Conservation (phyloP, 1,140 invertebrate species). For the Drosophila ohnishii region DNA sequence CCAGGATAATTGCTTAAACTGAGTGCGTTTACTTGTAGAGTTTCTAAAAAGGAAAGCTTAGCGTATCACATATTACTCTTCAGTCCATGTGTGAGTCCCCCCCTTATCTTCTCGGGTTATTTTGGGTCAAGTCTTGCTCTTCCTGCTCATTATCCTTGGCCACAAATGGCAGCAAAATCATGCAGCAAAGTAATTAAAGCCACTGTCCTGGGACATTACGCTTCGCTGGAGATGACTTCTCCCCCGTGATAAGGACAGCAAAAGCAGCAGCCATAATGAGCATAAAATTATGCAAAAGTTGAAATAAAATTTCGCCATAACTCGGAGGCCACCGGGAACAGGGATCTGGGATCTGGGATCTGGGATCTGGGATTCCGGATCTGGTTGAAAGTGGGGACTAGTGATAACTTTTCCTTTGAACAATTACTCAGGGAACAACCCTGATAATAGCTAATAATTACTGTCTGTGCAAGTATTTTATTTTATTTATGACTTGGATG, state of each 20-base stretch:
- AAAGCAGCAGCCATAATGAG: slow-evolving; percentile 58
- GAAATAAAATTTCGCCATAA: slow-evolving; percentile 73
- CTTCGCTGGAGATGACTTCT: slow-evolving; percentile 46
- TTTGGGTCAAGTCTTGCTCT: slow-evolving; percentile 15
- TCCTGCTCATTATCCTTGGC: slow-evolving; percentile 59
- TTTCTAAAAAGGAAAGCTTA: background rate
- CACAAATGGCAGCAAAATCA: slow-evolving; percentile 76
- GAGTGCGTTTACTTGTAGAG: background rate
- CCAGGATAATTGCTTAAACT: slow-evolving; percentile 1
- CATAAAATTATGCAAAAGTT: slow-evolving; percentile 80
- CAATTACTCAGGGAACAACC: slow-evolving; percentile 4
- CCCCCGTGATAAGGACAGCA: slow-evolving; percentile 8
- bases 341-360: too few species aligned
- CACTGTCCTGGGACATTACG: slow-evolving; percentile 66
- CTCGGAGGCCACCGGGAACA: slow-evolving; percentile 47
- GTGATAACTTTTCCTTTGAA: slow-evolving; percentile 18
- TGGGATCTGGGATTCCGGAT: too few species aligned
- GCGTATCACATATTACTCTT: background rate
- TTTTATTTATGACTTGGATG: background rate
- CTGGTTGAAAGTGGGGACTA: too few species aligned
- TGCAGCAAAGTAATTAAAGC: slow-evolving; percentile 80
- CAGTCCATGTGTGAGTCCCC: background rate
- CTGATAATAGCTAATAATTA: slow-evolving; percentile 2
- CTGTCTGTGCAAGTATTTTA: background rate
- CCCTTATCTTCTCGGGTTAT: too few species aligned